Base-by-base conservation (phyloP, 2,113 vertebrate species). In the Clupea harengus region DNA sequence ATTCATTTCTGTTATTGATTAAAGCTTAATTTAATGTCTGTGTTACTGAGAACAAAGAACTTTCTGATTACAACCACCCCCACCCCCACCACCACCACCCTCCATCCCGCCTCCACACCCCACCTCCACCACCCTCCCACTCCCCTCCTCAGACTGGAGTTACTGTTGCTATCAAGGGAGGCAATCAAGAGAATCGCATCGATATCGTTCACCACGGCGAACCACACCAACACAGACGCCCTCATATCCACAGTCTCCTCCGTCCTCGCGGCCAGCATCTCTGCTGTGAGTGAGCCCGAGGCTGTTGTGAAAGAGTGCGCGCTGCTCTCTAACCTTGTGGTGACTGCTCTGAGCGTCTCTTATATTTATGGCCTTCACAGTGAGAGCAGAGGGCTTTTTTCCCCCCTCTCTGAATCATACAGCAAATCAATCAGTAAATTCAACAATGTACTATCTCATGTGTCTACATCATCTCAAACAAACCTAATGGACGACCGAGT, bases 1-100 rank as follows among this genome's bases (percentile, higher is more conserved):
- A 60, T 39, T 91, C 91, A 86, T 92, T 91, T 92, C 84, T 88
- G 90, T 91, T 93, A 93, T 93, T 90, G 93, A 94, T 94, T 91
- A 89, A 86, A 88, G 88, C 93, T 86, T 88, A 89, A 89, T 91
- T 90, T 88, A 89, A 86, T 75, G 86, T 86, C 49, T n/a, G 86
- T 86, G 88, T 86, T 89, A 49, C 60, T 78, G 89, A 92, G 92
- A 93, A 92, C 91, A 93, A 93, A 94, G 91, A 89, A 88, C 64
- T 92, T 90, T 93, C 89, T 92, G 87, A 91, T 93, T 93, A 92
- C 83, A 78, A 39, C 72, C 6, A n/a, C 28, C 13, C 11, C 72
- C 28, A 32, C 67, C 28, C 10, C 67, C 9, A 8, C 28, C 72
- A 15, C 72, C 64, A 25, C 25, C n/a, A 32, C 72, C 72, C 28